Percentiles rank a stretch among this genome's conserved stretches.
Conservation (phyloP, 2,113 vertebrate genomes). For the Rhegmatorhina hoffmannsi region DNA sequence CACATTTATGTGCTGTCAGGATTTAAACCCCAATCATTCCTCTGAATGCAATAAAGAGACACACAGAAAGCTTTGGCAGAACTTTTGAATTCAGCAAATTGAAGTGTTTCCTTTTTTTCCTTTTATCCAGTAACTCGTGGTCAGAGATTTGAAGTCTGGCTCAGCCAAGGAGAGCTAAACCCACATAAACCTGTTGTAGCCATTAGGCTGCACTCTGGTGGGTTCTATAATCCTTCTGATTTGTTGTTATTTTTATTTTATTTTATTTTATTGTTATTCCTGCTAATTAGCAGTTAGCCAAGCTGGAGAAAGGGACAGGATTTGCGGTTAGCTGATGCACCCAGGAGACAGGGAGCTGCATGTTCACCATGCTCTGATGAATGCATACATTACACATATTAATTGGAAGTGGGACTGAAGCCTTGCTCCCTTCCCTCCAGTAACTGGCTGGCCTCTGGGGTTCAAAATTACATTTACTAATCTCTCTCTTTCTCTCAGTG, state of each 20-base stretch:
- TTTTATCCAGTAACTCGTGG: not conserved
- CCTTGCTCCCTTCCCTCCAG: constrained; percentile 1
- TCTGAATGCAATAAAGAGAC: not conserved
- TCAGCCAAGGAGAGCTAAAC: not conserved
- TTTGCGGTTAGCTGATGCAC: not conserved
- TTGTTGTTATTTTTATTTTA: not conserved
- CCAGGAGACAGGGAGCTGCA: not conserved
- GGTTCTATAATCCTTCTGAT: not conserved
- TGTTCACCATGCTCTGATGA: not conserved
- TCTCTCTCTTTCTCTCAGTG: constrained; percentile 23
- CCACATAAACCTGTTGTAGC: not conserved
- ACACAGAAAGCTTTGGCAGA: not conserved
- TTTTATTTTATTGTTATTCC: not conserved
- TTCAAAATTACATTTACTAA: constrained; percentile 43
- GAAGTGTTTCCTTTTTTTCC: not conserved
- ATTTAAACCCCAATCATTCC: not conserved
- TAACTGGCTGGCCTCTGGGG: constrained; percentile 11
- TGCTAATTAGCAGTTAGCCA: not conserved
- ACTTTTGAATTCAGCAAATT: not conserved
- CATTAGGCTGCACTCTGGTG: not conserved
- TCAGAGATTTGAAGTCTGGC: not conserved
- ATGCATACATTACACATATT: not conserved
- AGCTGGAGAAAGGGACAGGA: not conserved
- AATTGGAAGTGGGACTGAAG: constrained; percentile 17
- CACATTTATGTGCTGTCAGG: not conserved